Percentiles rank a stretch among this genome's conserved stretches.
These are phyloP conservation scores for Drepana falcataria DNA, from an alignment of 2,888 invertebrate genomes.

Conservation along the genomic window DNA sequence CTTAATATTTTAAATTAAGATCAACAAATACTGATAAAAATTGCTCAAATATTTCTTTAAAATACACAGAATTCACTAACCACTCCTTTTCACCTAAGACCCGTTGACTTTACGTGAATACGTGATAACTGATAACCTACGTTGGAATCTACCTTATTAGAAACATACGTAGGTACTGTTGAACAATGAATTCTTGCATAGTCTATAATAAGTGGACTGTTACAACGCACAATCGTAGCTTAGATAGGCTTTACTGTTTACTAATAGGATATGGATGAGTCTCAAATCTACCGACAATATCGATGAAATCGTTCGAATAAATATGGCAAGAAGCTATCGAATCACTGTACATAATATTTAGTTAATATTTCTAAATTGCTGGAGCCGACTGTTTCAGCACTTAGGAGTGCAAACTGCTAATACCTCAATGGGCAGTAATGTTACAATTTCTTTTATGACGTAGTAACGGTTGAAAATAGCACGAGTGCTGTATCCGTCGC, in stretches of 20 bases:
- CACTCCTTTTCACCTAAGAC: too few species aligned
- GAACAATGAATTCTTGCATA: too few species aligned
- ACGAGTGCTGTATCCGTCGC: slow-evolving; percentile 36
- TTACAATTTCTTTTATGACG: slow-evolving; percentile 18
- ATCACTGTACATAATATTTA: background rate
- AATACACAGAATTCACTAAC: too few species aligned
- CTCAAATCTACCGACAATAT: background rate
- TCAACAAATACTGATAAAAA: too few species aligned
- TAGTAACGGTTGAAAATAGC: slow-evolving; percentile 54
- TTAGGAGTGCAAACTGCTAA: slow-evolving; percentile 12
- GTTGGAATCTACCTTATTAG: too few species aligned
- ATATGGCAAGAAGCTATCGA: background rate
- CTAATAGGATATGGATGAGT: background rate
- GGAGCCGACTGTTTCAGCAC: slow-evolving; percentile 9
- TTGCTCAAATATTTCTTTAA: too few species aligned
- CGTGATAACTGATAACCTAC: too few species aligned
- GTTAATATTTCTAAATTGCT: background rate
- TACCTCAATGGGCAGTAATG: slow-evolving; percentile 13
- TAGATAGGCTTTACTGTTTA: background rate
- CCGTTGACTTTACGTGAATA: too few species aligned
- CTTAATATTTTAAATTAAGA: too few species aligned
- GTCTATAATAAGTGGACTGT: background rate
- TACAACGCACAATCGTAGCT: background rate
- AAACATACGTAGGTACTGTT: too few species aligned
- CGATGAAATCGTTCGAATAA: background rate